phyloP scores from a whole-genome alignment of 1,140 invertebrate species.

The Stegodyphus dumicola region DNA sequence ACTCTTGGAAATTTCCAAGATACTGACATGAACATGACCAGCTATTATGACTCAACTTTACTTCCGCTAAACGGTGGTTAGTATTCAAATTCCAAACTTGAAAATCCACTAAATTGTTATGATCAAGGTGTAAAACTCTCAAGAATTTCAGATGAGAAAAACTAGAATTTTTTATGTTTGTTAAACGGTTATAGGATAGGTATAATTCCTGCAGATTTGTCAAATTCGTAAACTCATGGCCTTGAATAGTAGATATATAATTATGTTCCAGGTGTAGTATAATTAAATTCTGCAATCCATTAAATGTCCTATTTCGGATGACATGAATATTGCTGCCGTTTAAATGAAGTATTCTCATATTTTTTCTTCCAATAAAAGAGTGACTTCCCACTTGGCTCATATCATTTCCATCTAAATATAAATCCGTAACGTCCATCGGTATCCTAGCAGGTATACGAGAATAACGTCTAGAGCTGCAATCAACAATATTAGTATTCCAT shows the following conservation, averaged over 20 bases:
- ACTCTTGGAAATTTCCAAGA: slow-evolving; percentile 84
- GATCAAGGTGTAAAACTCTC: slow-evolving; percentile 84
- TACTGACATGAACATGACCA: slow-evolving; percentile 93
- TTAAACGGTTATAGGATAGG: slow-evolving; percentile 86
- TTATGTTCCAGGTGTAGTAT: slow-evolving; percentile 89
- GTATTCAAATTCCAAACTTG: slow-evolving; percentile 85
- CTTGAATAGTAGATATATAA: slow-evolving; percentile 80
- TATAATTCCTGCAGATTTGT: slow-evolving; percentile 84
- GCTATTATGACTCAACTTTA: slow-evolving; percentile 82
- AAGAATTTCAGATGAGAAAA: slow-evolving; percentile 81
- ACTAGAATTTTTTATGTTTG: slow-evolving; percentile 83
- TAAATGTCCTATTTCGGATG: slow-evolving; percentile 92
- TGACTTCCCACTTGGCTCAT: slow-evolving; percentile 86
- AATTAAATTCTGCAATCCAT: slow-evolving; percentile 84
- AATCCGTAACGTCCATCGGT: slow-evolving; percentile 93
- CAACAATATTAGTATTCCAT: slow-evolving; percentile 92
- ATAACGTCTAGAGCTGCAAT: slow-evolving; percentile 75
- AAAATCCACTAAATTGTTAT: slow-evolving; percentile 85
- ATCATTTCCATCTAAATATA: slow-evolving; percentile 91
- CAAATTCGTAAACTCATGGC: slow-evolving; percentile 92
- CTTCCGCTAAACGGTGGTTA: slow-evolving; percentile 77
- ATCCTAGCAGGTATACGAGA: slow-evolving; percentile 82
- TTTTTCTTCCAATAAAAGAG: slow-evolving; percentile 91
- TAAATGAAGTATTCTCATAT: slow-evolving; percentile 85
- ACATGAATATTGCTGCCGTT: slow-evolving; percentile 86